phyloP scores from a whole-genome alignment of 2,888 invertebrate genomes.

The Parasteatoda lunata region DNA sequence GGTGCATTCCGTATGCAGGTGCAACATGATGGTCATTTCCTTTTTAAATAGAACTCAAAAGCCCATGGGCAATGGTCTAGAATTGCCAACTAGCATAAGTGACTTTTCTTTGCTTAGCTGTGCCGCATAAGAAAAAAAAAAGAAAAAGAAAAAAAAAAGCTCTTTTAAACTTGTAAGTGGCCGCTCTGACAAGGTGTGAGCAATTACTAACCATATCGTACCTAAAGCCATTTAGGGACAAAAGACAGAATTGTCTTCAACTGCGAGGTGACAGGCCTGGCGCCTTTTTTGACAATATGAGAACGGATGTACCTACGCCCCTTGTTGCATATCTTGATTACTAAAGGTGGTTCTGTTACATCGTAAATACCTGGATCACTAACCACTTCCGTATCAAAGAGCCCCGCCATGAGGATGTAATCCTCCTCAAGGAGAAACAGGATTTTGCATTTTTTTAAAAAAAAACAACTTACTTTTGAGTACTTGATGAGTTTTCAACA shows the following conservation, averaged over 20 bases:
- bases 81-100: too few species aligned
- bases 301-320: slow-evolving; percentile 6
- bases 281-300: slow-evolving; percentile 7
- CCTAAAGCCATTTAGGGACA: not conserved
- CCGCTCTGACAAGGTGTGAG: not conserved
- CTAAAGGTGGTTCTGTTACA: slow-evolving; percentile 8
- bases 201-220: not conserved
- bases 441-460: not conserved
- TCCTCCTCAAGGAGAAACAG: not conserved
- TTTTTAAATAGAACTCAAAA: too few species aligned
- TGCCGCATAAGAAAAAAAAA: too few species aligned
- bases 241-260: not conserved
- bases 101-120: too few species aligned
- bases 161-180: not conserved
- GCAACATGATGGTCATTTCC: too few species aligned
- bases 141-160: not conserved
- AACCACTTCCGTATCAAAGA: not conserved
- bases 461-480: not conserved
- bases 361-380: not conserved
- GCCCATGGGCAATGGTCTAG: too few species aligned
- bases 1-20: too few species aligned
- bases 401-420: slow-evolving; percentile 10
- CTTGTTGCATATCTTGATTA: slow-evolving; percentile 13
- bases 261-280: not conserved
- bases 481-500: too few species aligned